phyloP scores from a whole-genome alignment of 1,140 invertebrate genomes.

The Riptortus pedestris region DNA sequence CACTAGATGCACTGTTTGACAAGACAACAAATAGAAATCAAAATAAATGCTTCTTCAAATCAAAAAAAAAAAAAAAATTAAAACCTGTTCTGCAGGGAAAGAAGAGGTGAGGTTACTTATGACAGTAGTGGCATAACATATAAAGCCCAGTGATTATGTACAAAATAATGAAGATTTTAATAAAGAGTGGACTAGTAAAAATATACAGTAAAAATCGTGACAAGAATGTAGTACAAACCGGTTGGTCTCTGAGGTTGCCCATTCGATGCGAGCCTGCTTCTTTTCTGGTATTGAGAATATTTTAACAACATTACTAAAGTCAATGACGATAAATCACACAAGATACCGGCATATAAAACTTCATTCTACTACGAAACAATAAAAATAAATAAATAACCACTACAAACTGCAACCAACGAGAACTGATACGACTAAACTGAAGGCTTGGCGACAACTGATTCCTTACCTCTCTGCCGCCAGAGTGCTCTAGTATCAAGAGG shows the following conservation, averaged over 20 bases:
- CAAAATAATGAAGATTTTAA: too few species aligned
- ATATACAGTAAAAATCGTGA: too few species aligned
- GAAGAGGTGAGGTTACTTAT: too few species aligned
- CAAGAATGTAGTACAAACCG: constrained; percentile 20
- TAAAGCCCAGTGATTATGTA: too few species aligned
- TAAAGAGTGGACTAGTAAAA: too few species aligned
- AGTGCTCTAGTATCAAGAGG: constrained; percentile 5
- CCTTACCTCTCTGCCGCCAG: not conserved
- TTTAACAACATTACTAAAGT: constrained; percentile 24
- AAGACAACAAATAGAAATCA: too few species aligned
- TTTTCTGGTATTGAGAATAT: constrained; percentile 24
- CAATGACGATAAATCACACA: not conserved
- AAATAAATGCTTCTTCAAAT: too few species aligned
- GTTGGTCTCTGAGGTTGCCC: constrained; percentile 25
- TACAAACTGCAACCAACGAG: not conserved
- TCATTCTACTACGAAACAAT: not conserved
- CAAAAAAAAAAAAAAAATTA: too few species aligned
- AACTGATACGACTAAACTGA: constrained; percentile 5
- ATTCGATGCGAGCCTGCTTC: constrained; percentile 20
- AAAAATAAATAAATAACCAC: not conserved
- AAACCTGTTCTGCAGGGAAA: too few species aligned
- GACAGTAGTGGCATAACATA: too few species aligned
- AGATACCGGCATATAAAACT: not conserved
- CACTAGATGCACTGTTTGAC: too few species aligned
- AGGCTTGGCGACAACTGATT: not conserved